Conservation (phyloP, 1,140 invertebrate species). For the Oppia nitens region DNA sequence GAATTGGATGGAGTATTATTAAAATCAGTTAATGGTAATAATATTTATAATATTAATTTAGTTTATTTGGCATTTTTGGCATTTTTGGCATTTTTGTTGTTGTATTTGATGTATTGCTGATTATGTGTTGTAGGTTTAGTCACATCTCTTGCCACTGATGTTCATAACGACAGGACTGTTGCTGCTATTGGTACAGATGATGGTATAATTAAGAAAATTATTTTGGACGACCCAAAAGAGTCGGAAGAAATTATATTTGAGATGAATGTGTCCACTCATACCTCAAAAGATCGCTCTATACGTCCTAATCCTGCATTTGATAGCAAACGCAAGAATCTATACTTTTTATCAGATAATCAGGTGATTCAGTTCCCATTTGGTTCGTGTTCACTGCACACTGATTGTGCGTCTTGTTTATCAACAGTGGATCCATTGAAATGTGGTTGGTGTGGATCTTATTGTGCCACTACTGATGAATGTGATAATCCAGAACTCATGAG, state of each 20-base stretch:
- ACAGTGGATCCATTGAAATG: slow-evolving; percentile 26
- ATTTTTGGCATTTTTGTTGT: too few relatives aligned
- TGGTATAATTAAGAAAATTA: slow-evolving; percentile 8
- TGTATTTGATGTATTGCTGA: neutral
- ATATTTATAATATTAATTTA: slow-evolving; percentile 2
- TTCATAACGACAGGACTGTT: slow-evolving; percentile 19
- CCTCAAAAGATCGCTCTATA: neutral
- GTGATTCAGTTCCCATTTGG: slow-evolving; percentile 25
- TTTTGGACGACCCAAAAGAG: neutral
- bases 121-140: slow-evolving; percentile 1
- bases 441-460: slow-evolving; percentile 27
- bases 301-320: neutral
- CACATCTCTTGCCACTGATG: slow-evolving; percentile 18
- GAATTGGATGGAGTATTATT: slow-evolving; percentile 11
- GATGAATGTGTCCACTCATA: neutral
- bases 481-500: slow-evolving; percentile 4
- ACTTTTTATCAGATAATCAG: slow-evolving; percentile 17
- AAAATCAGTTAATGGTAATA: neutral
- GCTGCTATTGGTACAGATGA: slow-evolving; percentile 19
- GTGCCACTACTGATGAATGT: slow-evolving; percentile 22
- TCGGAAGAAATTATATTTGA: neutral
- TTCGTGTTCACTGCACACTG: slow-evolving; percentile 25
- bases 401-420: slow-evolving; percentile 25
- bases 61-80: neutral
- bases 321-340: neutral